These are phyloP conservation scores for Heliconius ethilla DNA, from an alignment of 2,888 invertebrate species.

Conservation along the genomic window DNA sequence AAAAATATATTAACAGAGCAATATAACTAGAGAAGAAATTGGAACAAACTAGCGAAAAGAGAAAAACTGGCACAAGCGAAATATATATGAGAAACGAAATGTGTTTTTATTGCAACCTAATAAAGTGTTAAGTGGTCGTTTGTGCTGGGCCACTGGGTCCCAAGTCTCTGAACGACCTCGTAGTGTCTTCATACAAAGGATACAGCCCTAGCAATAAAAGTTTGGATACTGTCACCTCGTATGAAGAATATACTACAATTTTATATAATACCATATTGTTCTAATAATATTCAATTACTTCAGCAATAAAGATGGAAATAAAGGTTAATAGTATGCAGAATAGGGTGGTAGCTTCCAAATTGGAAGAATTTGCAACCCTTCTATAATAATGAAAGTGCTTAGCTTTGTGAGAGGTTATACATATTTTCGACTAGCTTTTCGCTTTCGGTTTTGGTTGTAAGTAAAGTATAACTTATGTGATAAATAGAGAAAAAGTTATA, in stretches of 20 bases:
- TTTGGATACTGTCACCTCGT: constrained; percentile 33
- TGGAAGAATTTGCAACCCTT: constrained; percentile 14
- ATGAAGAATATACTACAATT: constrained; percentile 40
- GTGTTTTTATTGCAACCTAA: constrained; percentile 46
- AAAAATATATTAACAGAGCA: not conserved
- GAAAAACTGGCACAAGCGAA: constrained; percentile 23
- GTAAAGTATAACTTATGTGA: not conserved
- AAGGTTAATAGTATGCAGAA: constrained; percentile 15
- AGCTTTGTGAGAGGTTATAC: not conserved
- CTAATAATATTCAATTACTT: constrained; percentile 27
- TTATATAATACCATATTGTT: constrained; percentile 23
- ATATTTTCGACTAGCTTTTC: not conserved
- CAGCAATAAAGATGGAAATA: constrained; percentile 16
- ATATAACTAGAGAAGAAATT: constrained; percentile 13
- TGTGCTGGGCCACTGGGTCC: constrained; percentile 51
- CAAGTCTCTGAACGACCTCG: constrained; percentile 50
- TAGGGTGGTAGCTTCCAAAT: constrained; percentile 1
- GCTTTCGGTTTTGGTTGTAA: not conserved
- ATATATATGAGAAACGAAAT: constrained; percentile 28
- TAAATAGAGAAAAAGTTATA: not conserved
- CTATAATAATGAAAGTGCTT: not conserved
- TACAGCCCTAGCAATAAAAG: constrained; percentile 53
- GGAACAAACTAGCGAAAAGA: constrained; percentile 10
- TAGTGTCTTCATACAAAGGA: constrained; percentile 44
- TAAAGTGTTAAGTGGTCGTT: constrained; percentile 60